These are phyloP conservation scores for Platalea minor DNA, from an alignment of 2,797 vertebrate species.

Conservation along the genomic window DNA sequence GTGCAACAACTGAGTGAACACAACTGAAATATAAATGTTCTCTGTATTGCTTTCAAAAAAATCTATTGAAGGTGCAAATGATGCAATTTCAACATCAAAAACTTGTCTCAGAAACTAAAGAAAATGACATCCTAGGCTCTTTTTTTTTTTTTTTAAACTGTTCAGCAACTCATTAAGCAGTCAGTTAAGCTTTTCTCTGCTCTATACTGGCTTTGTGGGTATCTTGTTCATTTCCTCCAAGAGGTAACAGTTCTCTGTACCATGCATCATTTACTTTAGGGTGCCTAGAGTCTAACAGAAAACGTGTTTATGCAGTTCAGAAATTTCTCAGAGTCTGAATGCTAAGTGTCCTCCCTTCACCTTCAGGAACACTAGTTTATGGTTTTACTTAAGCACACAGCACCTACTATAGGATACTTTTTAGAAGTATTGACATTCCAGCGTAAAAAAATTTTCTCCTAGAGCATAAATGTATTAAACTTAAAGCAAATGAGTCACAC, in stretches of 20 bases:
- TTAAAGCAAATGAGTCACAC: not conserved
- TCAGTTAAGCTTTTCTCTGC: not conserved
- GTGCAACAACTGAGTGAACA: not conserved
- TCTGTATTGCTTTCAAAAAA: not conserved
- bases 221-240: not conserved
- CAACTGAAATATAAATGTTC: not conserved
- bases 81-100: not conserved
- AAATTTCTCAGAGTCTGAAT: not conserved
- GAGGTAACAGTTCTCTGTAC: not conserved
- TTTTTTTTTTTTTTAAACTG: not conserved
- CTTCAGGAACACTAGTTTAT: not conserved
- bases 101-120: not conserved
- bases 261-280: not conserved
- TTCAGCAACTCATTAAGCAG: not conserved
- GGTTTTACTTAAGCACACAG: not conserved
- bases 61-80: not conserved
- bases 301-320: not conserved
- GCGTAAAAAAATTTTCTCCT: not conserved
- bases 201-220: not conserved
- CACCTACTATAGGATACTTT: not conserved
- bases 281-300: not conserved
- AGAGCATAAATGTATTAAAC: not conserved
- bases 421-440: not conserved
- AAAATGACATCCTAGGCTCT: not conserved
- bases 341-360: not conserved